A percentile compares a stretch with the other conserved stretches of the same genome.
Evolutionary conservation across 23 tunicate genomes (phyloP).

Genomic region (Corella eumyota): DNA sequence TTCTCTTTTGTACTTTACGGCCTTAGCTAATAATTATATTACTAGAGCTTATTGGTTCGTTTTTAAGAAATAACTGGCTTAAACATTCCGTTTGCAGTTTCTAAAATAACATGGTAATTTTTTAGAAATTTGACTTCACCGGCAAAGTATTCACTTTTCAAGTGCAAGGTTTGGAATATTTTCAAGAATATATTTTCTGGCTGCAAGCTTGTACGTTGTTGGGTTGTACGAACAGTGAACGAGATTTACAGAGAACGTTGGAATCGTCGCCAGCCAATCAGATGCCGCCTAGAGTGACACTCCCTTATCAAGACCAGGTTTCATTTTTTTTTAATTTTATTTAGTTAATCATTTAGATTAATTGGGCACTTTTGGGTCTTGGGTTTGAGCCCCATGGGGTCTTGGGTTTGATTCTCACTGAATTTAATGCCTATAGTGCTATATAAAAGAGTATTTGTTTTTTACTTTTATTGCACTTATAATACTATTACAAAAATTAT

Average conservation of each 20-base stretch:
- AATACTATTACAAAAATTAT: no score
- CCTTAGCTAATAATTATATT: no score
- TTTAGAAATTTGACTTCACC: conserved; percentile 14
- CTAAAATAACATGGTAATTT: background rate
- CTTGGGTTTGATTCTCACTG: no score
- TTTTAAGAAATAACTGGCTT: no score
- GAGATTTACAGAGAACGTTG: conserved; percentile 36
- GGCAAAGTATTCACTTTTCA: conserved; percentile 24
- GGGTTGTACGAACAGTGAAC: conserved; percentile 72
- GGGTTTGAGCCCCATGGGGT: no score
- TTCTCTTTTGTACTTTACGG: no score
- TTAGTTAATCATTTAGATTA: background rate
- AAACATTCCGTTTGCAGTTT: background rate
- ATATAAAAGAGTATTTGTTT: background rate
- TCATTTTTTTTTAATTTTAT: background rate
- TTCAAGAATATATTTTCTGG: conserved; percentile 66
- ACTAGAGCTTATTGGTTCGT: no score
- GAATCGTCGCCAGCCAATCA: conserved; percentile 67
- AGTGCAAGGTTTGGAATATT: conserved; percentile 54
- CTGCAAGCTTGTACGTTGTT: conserved; percentile 57
- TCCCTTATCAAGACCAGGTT: conserved; percentile 51
- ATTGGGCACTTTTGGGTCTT: no score
- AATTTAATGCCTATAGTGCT: no score
- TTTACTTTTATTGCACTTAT: background rate
- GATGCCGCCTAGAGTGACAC: conserved; percentile 47